Base-by-base conservation (phyloP, 2,888 invertebrate genomes). In the Dugesia japonica region DNA sequence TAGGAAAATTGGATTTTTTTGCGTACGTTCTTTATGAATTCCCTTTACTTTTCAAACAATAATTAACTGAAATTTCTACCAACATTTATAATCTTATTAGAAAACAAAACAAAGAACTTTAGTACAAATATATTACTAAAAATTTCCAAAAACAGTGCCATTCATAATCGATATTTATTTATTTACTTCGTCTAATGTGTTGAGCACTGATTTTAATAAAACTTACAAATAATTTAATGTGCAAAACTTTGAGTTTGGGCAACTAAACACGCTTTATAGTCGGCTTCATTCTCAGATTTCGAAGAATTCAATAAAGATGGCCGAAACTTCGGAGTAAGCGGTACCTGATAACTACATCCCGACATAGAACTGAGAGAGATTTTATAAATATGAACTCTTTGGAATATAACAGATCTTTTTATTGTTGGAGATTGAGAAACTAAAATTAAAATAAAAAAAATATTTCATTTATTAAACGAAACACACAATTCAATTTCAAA, bases 131-230 rank as follows among this genome's bases (percentile, higher is more conserved):
- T 56, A 56, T 56, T 20, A 13, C 23, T 23, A 56, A 56, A n/a
- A 56, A 56, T 20, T 56, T 31, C n/a, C 13, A 31, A 56, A 56
- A 56, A 56, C n/a, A 56, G 56, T 56, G 56, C 56, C 56, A 56
- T 9, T 4, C 4, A 56, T 13, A 23, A 56, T 56, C 56, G 56
- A n/a, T 56, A 56, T 56, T 13, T 9, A 13, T 56, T 56, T 56
- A 7, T 4, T 56, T 56, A n/a, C n/a, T n/a, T n/a, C n/a, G n/a
- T n/a, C n/a, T n/a, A n/a, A n/a, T 13, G 56, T 56, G 56, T 23
- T 56, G 56, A 56, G 56, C 56, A 56, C 56, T n/a, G 56, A 56
- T 56, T 56, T 56, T n/a, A 23, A 56, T 23, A 56, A 1, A 38
- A 56, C 17, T 56, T 56, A 56, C n/a, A 56, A 23, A 4, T 56